Evolutionary conservation across 2,888 invertebrate genomes (phyloP).

Genomic region (Nephrotoma guestfalica): DNA sequence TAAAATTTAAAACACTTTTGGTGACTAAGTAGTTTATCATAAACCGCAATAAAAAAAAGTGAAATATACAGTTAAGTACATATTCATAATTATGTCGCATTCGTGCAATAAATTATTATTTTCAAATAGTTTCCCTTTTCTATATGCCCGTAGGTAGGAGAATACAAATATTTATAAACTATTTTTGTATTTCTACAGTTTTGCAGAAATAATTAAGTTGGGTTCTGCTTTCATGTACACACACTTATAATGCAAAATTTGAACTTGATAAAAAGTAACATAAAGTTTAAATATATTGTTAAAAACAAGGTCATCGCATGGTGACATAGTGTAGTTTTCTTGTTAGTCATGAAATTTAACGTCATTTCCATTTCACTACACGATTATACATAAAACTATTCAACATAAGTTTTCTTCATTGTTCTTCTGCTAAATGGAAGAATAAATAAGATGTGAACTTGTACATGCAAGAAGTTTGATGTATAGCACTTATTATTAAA

Average conservation of each 20-base stretch:
- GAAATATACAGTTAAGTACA: no score
- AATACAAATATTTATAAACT: neutral
- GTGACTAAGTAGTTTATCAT: no score
- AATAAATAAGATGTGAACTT: no score
- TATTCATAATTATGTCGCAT: neutral
- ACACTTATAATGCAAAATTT: neutral
- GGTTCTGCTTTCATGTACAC: neutral
- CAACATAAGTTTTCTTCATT: no score
- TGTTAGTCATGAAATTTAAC: neutral
- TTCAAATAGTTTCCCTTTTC: neutral
- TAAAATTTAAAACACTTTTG: no score
- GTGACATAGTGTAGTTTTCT: neutral
- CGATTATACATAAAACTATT: no score
- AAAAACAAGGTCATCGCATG: neutral
- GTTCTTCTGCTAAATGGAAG: no score
- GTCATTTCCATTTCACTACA: neutral
- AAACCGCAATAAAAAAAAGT: no score
- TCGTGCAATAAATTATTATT: neutral
- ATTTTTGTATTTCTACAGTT: neutral
- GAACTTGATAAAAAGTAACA: neutral
- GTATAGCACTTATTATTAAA: no score
- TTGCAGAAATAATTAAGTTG: neutral
- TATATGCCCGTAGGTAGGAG: neutral
- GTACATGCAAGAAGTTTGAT: no score
- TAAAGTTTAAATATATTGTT: neutral